Evolutionary conservation across 2,113 vertebrate species (phyloP).

Genomic region (Leuciscus idus): DNA sequence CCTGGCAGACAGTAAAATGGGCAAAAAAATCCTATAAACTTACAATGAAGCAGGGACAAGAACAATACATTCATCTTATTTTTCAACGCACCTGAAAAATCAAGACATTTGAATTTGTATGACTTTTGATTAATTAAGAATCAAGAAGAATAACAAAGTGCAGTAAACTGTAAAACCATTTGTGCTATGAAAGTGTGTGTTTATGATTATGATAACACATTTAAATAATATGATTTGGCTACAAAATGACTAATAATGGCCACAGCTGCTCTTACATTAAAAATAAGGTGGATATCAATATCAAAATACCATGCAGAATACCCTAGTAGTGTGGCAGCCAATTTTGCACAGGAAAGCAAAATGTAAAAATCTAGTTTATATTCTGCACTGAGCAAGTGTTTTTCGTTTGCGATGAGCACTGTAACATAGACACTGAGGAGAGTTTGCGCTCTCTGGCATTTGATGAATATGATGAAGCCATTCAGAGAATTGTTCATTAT

Average conservation of each 20-base stretch:
- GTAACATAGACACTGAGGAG: slow-evolving; percentile 5
- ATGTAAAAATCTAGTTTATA: slow-evolving; percentile 11
- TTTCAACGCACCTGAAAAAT: too few relatives aligned
- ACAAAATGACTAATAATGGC: too few relatives aligned
- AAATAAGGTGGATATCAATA: background rate
- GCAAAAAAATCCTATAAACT: background rate
- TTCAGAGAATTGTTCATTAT: slow-evolving; percentile 42
- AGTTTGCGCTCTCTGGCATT: slow-evolving; percentile 40
- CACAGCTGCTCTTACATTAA: too few relatives aligned
- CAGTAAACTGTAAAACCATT: too few relatives aligned
- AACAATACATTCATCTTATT: background rate
- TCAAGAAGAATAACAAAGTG: too few relatives aligned
- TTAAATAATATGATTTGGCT: too few relatives aligned
- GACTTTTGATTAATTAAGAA: too few relatives aligned
- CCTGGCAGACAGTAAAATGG: background rate
- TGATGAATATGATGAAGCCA: slow-evolving; percentile 20
- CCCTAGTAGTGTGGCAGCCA: background rate
- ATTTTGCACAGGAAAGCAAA: background rate
- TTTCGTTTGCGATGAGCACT: slow-evolving; percentile 2
- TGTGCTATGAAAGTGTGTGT: too few relatives aligned
- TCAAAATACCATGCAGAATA: background rate
- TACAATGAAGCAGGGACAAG: background rate
- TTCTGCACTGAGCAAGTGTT: background rate
- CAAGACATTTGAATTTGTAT: too few relatives aligned
- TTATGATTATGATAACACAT: too few relatives aligned